Evolutionary conservation across 2,888 invertebrate species (phyloP).

Genomic region (Scaptomyza tumidula): DNA sequence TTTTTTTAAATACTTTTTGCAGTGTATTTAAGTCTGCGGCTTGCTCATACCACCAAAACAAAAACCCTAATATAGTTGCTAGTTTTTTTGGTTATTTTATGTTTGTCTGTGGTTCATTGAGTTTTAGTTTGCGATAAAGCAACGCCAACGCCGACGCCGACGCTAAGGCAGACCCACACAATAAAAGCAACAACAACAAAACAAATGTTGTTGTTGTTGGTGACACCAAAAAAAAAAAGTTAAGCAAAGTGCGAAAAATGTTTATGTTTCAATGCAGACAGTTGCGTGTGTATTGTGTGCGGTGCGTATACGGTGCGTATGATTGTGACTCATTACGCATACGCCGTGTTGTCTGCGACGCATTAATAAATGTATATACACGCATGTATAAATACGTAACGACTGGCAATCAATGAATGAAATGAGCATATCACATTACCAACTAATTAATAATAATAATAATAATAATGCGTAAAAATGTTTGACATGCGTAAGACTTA

Average conservation of each 20-base stretch:
- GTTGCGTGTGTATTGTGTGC: slow-evolving; percentile 20
- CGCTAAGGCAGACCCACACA: slow-evolving; percentile 37
- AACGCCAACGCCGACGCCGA: slow-evolving; percentile 6
- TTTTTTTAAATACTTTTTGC: not conserved
- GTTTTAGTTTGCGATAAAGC: slow-evolving; percentile 58
- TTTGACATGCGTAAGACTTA: not conserved
- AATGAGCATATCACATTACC: slow-evolving; percentile 13
- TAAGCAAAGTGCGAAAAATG: slow-evolving; percentile 59
- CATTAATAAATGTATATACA: slow-evolving; percentile 5
- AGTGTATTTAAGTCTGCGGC: slow-evolving; percentile 4
- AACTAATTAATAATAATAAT: slow-evolving; percentile 1
- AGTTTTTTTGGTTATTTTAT: slow-evolving; percentile 36
- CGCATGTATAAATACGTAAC: slow-evolving; percentile 11
- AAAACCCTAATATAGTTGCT: no score
- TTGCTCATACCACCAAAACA: not conserved
- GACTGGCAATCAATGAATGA: slow-evolving; percentile 22
- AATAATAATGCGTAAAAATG: slow-evolving; percentile 1
- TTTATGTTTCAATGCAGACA: slow-evolving; percentile 47
- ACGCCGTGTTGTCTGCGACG: slow-evolving; percentile 67
- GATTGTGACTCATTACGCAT: slow-evolving; percentile 57
- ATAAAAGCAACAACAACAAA: slow-evolving; percentile 11
- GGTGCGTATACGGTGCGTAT: slow-evolving; percentile 33
- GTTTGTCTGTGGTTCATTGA: slow-evolving; percentile 61
- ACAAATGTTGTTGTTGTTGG: slow-evolving; percentile 10
- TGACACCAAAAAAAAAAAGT: slow-evolving; percentile 21